Evolutionary conservation across 2,888 invertebrate species (phyloP).

Genomic region (Epiblema foenella): DNA sequence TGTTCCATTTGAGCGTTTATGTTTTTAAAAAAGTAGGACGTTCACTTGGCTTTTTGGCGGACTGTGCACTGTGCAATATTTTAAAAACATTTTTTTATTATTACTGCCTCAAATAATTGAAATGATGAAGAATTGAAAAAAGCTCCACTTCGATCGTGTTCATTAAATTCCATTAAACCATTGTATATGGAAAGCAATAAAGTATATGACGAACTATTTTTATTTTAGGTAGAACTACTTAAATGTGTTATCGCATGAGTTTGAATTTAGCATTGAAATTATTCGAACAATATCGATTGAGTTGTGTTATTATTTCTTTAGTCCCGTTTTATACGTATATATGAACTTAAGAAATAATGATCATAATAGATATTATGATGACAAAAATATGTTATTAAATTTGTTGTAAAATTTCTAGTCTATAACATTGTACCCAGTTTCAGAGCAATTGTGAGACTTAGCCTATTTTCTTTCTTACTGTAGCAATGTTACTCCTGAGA

Average conservation of each 20-base stretch:
- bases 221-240: background rate
- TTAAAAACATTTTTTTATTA: background rate
- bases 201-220: background rate
- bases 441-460: too few species aligned
- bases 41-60: background rate
- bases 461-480: too few species aligned
- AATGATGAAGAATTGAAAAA: background rate
- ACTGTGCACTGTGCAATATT: background rate
- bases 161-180: slow-evolving; percentile 11
- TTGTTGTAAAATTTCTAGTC: too few species aligned
- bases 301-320: too few species aligned
- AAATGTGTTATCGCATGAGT: background rate
- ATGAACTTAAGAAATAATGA: too few species aligned
- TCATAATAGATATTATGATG: too few species aligned
- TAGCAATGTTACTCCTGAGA: too few species aligned
- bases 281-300: background rate
- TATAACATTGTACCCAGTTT: too few species aligned
- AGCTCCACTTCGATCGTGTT: slow-evolving; percentile 1
- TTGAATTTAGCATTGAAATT: background rate
- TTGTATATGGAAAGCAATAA: background rate
- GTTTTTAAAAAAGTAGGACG: background rate
- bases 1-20: too few species aligned
- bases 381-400: too few species aligned
- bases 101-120: background rate
- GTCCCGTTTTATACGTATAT: too few species aligned